phyloP scores from a whole-genome alignment of 2,888 invertebrate genomes.

The Melanophora roralis region DNA sequence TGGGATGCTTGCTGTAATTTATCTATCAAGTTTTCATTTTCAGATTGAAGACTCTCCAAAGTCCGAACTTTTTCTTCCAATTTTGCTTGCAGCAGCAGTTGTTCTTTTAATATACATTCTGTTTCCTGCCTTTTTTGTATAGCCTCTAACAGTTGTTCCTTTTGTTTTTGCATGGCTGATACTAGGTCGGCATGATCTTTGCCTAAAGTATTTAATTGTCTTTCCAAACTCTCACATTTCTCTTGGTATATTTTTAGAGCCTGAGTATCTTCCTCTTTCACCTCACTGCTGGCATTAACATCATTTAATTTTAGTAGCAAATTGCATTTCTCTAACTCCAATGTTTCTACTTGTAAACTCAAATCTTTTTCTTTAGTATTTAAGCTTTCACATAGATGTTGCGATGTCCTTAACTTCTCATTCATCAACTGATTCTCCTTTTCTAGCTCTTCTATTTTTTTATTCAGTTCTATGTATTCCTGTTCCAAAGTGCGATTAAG shows the following conservation, averaged over 20 bases:
- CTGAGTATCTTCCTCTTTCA: constrained; percentile 52
- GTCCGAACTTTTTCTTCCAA: neutral
- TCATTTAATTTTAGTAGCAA: constrained; percentile 71
- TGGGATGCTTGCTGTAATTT: neutral
- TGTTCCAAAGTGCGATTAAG: constrained; percentile 81
- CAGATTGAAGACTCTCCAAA: neutral
- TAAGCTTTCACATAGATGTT: constrained; percentile 71
- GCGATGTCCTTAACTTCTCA: constrained; percentile 66
- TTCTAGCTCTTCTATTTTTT: constrained; percentile 78
- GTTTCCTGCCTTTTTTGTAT: constrained; percentile 66
- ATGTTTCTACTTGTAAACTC: constrained; percentile 67
- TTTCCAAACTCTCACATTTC: constrained; percentile 67
- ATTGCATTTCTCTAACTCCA: constrained; percentile 71
- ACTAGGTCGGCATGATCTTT: constrained; percentile 69
- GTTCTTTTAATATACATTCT: constrained; percentile 34
- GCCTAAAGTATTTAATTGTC: constrained; percentile 67
- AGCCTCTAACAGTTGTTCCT: constrained; percentile 64
- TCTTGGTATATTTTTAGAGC: constrained; percentile 59
- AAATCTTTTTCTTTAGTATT: constrained; percentile 68
- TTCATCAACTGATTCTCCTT: constrained; percentile 67
- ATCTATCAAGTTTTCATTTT: constrained; percentile 31
- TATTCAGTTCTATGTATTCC: constrained; percentile 80
- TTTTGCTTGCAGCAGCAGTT: constrained; percentile 5
- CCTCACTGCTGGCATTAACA: constrained; percentile 63
- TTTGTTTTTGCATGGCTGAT: constrained; percentile 67